These are phyloP conservation scores for Falco novaeseelandiae DNA, from an alignment of 2,797 vertebrate genomes.

Conservation along the genomic window DNA sequence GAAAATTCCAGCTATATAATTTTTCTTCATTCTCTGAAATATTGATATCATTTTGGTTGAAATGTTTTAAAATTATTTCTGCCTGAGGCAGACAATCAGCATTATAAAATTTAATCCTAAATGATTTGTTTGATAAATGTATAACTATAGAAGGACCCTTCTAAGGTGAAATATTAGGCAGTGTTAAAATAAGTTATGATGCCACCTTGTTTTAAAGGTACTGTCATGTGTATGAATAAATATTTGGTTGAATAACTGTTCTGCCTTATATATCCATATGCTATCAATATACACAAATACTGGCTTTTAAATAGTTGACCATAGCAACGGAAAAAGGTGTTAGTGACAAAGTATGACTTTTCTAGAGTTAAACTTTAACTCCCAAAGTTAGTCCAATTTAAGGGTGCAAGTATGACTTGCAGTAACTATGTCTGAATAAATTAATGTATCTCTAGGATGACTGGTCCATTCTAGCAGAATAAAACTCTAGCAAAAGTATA, in stretches of 20 bases:
- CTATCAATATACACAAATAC: not conserved
- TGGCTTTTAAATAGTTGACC: not conserved
- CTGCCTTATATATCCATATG: not conserved
- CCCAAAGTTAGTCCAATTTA: not conserved
- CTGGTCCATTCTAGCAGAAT: not conserved
- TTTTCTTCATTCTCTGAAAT: not conserved
- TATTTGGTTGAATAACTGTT: not conserved
- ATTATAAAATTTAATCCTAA: slow-evolving; percentile 22
- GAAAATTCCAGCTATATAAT: not conserved
- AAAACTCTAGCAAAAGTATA: not conserved
- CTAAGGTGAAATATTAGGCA: slow-evolving; percentile 3
- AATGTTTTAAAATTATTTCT: not conserved
- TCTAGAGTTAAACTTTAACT: not conserved
- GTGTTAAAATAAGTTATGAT: slow-evolving; percentile 34
- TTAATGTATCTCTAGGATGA: not conserved
- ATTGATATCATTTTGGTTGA: not conserved
- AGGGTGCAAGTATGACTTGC: not conserved
- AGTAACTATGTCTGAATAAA: not conserved
- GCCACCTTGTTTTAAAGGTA: slow-evolving; percentile 29
- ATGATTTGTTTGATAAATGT: slow-evolving; percentile 13
- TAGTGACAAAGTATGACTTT: not conserved
- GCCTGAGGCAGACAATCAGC: not conserved
- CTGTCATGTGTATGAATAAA: not conserved
- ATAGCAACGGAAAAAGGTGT: not conserved
- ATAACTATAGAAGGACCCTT: not conserved